phyloP scores from a whole-genome alignment of 2,888 invertebrate genomes.

The Mythimna loreyi region DNA sequence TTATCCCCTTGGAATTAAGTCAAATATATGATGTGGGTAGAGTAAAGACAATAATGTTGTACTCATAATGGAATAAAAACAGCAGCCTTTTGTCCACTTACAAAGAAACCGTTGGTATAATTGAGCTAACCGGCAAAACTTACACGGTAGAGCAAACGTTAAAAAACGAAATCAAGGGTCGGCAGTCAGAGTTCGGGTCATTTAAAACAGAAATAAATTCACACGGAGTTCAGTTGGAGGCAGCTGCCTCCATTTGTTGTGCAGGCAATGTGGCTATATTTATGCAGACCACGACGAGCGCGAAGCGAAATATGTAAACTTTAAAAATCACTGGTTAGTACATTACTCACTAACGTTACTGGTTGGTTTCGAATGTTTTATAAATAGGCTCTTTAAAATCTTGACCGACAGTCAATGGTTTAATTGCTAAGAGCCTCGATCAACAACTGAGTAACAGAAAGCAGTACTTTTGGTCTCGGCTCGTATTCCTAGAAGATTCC shows the following conservation, averaged over 20 bases:
- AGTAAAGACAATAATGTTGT: not conserved
- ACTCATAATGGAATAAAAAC: not conserved
- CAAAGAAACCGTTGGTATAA: constrained; percentile 39
- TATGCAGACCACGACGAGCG: constrained; percentile 19
- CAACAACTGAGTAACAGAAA: no score
- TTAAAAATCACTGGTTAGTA: constrained; percentile 22
- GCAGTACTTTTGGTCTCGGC: no score
- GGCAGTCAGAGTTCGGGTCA: constrained; percentile 61
- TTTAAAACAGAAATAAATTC: constrained; percentile 66
- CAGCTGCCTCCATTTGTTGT: constrained; percentile 57
- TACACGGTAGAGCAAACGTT: constrained; percentile 49
- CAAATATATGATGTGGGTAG: no score
- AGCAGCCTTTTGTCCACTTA: not conserved
- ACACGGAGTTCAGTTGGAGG: constrained; percentile 55
- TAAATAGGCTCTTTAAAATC: not conserved
- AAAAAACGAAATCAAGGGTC: constrained; percentile 56
- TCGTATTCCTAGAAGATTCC: no score
- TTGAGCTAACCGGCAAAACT: constrained; percentile 50
- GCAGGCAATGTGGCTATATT: constrained; percentile 49
- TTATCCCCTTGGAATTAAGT: not conserved
- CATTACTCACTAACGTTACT: constrained; percentile 17
- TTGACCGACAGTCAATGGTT: no score
- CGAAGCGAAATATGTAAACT: constrained; percentile 19
- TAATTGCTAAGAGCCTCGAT: no score
- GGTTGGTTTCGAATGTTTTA: constrained; percentile 17